A percentile compares a stretch with the other conserved stretches of the same genome.
phyloP scores from a whole-genome alignment of 2,888 invertebrate species.

The Priocnemis perturbator region DNA sequence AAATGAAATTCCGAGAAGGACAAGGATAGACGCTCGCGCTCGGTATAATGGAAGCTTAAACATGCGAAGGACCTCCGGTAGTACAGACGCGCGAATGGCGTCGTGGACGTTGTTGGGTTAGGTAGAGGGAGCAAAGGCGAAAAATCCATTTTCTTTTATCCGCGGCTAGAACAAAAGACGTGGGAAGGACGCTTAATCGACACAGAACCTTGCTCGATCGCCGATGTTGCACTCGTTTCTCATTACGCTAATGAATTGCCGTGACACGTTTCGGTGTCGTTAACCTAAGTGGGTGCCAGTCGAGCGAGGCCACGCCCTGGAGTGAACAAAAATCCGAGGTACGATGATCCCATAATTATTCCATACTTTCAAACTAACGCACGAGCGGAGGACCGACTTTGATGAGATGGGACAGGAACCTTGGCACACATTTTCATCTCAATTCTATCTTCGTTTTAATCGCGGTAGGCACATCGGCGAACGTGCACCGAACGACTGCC shows the following conservation, averaged over 20 bases:
- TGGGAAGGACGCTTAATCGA: constrained; percentile 35
- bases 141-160: neutral
- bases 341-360: constrained; percentile 49
- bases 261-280: constrained; percentile 71
- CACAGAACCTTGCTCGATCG: constrained; percentile 46
- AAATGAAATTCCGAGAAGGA: constrained; percentile 6
- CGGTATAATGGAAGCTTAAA: constrained; percentile 1
- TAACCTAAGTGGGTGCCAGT: constrained; percentile 61
- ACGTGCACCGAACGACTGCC: neutral
- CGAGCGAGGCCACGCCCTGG: constrained; percentile 49
- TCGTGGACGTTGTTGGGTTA: no score
- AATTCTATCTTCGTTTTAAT: no score
- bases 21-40: constrained; percentile 4
- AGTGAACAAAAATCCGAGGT: constrained; percentile 26
- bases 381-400: neutral
- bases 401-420: constrained; percentile 13
- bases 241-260: constrained; percentile 69
- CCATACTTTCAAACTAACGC: constrained; percentile 4
- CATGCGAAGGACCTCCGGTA: neutral
- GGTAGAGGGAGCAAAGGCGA: neutral
- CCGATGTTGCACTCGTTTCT: constrained; percentile 46
- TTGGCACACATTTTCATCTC: constrained; percentile 24
- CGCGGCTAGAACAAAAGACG: neutral
- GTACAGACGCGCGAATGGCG: neutral
- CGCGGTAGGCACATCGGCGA: neutral